Evolutionary conservation across 2,113 vertebrate species (phyloP).

Genomic region (Paraplagusia blochii): DNA sequence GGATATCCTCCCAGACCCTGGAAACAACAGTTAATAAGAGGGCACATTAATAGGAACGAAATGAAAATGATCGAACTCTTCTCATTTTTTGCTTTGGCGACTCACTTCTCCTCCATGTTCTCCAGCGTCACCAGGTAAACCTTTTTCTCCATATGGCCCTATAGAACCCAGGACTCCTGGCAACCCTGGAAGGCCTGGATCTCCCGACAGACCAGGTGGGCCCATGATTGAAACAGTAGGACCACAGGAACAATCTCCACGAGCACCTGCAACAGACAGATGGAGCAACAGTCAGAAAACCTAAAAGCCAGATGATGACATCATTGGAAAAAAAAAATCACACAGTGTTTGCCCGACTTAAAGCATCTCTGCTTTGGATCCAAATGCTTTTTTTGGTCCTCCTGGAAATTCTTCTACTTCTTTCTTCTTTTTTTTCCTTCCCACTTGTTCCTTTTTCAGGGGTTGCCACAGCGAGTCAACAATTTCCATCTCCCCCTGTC

Average conservation of each 20-base stretch:
- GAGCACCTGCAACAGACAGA: conserved; percentile 45
- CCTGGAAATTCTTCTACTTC: too few species aligned
- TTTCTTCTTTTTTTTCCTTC: too few species aligned
- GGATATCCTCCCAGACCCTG: conserved; percentile 79
- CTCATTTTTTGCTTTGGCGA: background rate
- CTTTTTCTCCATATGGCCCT: conserved; percentile 54
- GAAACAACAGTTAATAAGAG: conserved; percentile 5
- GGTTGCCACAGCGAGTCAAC: too few species aligned
- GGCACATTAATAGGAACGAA: background rate
- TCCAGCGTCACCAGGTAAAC: conserved; percentile 64
- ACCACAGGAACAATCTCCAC: conserved; percentile 58
- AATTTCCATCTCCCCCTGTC: too few species aligned
- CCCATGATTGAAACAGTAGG: background rate
- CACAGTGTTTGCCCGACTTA: too few species aligned
- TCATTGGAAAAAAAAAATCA: too few species aligned
- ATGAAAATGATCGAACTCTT: background rate
- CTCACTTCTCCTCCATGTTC: conserved; percentile 51
- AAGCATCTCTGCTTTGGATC: too few species aligned
- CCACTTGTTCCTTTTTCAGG: too few species aligned
- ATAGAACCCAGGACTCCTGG: conserved; percentile 34
- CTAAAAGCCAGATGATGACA: too few species aligned
- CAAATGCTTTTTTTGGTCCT: too few species aligned
- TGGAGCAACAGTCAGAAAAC: background rate
- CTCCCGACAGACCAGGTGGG: conserved; percentile 25
- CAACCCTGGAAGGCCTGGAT: conserved; percentile 21